These are phyloP conservation scores for Dysdera silvatica DNA, from an alignment of 1,140 invertebrate species.

Conservation along the genomic window DNA sequence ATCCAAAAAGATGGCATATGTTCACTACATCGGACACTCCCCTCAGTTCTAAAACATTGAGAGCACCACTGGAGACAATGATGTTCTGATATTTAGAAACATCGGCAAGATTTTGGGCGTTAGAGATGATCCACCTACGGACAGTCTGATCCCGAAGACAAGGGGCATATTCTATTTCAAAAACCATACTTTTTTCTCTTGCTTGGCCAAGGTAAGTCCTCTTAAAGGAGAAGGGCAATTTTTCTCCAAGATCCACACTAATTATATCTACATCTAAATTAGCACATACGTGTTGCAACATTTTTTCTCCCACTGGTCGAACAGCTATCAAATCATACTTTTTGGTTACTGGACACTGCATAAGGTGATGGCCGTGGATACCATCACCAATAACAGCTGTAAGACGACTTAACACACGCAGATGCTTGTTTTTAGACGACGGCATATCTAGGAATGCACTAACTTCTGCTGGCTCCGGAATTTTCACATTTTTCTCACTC, in stretches of 20 bases:
- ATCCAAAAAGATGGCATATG: constrained; percentile 28
- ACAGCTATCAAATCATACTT: constrained; percentile 32
- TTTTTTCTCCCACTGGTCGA: constrained; percentile 17
- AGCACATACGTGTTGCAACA: constrained; percentile 20
- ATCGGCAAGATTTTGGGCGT: constrained; percentile 7
- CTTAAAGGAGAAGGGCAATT: constrained; percentile 10
- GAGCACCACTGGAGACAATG: constrained; percentile 28
- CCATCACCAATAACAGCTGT: constrained; percentile 19
- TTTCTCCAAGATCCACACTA: constrained; percentile 12
- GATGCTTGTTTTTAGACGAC: background rate
- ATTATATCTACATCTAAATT: constrained; percentile 29
- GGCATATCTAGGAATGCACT: background rate
- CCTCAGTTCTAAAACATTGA: constrained; percentile 25
- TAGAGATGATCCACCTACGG: constrained; percentile 11
- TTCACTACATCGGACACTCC: constrained; percentile 26
- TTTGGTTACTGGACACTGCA: constrained; percentile 12
- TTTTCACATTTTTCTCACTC: constrained; percentile 16
- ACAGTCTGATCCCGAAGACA: constrained; percentile 20
- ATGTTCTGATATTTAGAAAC: constrained; percentile 27
- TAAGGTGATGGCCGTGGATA: constrained; percentile 13
- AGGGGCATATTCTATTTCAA: constrained; percentile 30
- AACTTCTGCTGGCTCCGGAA: constrained; percentile 6
- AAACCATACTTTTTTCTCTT: constrained; percentile 8
- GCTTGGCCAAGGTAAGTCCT: constrained; percentile 13
- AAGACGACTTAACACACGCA: constrained; percentile 6